These are phyloP conservation scores for Onychorhynchus coronatus DNA, from an alignment of 2,113 vertebrate species.

Conservation along the genomic window DNA sequence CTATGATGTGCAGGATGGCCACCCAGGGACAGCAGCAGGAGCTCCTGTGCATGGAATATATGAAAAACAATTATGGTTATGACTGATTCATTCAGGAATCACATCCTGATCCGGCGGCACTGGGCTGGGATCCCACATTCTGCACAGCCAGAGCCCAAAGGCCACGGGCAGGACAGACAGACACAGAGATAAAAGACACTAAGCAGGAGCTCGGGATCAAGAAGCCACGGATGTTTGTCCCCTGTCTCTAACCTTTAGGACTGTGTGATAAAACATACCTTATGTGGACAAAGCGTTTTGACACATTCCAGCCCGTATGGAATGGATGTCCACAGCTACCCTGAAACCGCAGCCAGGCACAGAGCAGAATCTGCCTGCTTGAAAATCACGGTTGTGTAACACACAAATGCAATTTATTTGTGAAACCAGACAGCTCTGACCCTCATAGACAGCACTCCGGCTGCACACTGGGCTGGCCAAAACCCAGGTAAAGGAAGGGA, in stretches of 20 bases:
- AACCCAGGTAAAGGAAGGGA: background rate
- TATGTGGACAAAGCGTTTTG: background rate
- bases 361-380: background rate
- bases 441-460: background rate
- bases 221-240: fast-evolving
- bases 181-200: background rate
- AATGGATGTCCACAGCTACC: fast-evolving
- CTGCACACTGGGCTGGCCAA: background rate
- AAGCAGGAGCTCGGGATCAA: background rate
- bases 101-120: fast-evolving
- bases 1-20: background rate
- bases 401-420: fast-evolving
- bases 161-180: fast-evolving
- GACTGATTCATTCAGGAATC: background rate
- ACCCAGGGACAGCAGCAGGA: background rate
- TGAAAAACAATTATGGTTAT: background rate
- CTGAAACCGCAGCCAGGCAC: background rate
- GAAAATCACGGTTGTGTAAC: background rate
- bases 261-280: background rate
- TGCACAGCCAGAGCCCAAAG: background rate
- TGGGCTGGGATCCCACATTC: background rate
- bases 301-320: fast-evolving
- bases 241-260: background rate
- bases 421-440: background rate
- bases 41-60: fast-evolving